Evolutionary conservation across 2,797 vertebrate species (phyloP), one percentile per base, ranked within the genome.

Genomic region (Ficedula albicollis): DNA sequence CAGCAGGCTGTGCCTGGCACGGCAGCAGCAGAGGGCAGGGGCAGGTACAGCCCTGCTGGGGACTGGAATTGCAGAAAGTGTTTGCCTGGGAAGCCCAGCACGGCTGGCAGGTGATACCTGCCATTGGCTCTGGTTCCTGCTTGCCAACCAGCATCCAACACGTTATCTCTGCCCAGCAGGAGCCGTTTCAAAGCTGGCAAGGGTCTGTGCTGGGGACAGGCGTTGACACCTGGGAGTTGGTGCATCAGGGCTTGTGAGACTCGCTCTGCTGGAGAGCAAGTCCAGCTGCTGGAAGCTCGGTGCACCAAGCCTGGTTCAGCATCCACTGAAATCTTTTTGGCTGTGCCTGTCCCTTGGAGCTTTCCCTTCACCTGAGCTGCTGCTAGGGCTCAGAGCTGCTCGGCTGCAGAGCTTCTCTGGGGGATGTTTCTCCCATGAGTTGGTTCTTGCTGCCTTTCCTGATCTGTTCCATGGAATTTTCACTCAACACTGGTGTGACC

Each of bases 131-230:
- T 62, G 82, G 39, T 46, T 51, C 5, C 64, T 69, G 68, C 32
- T 82, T 74, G 82, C 87, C 66, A 77, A 4, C 30, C 34, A 30
- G 94, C 72, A 2, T 38, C 27, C 43, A 70, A 25, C 36, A 44
- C 1, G 3, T 91, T 96, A 94, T 95, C 96, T 90, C 68, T 92
- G 84, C 89, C 70, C 85, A 60, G 95, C 89, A 97, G 87, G 63
- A 69, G 7, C 3, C 15, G 49, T 56, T 81, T 83, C 81, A 89
- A 51, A 94, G 67, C 86, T 90, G 41, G 60, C 41, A 32, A 56
- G 55, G 80, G 90, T 56, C 90, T 62, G n/a, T 58, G 78, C 63
- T 58, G 62, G 79, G 69, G 38, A 77, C 68, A 21, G 30, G 89
- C 74, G 39, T 85, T 81, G 91, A 69, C 55, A 75, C 21, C 43